Conservation (phyloP, 2,888 invertebrate species). For the Andrena fulva region DNA sequence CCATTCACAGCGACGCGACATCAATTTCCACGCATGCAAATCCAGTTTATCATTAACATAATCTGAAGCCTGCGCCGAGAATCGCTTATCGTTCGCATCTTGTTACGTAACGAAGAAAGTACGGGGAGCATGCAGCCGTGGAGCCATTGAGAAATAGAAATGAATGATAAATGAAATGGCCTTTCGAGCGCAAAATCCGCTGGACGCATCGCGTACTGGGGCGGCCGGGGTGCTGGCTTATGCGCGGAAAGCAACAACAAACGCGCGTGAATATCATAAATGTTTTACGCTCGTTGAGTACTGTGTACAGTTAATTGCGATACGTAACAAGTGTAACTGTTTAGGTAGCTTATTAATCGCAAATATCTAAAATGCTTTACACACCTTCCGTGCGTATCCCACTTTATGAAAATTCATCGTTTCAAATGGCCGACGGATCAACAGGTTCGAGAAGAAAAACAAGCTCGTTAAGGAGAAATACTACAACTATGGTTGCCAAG, state of each 20-base stretch:
- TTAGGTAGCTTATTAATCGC: neutral
- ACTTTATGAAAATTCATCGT: no score
- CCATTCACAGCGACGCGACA: conserved; percentile 37
- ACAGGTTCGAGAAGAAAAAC: no score
- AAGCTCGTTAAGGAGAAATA: no score
- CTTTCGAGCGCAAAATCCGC: neutral
- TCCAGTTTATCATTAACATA: conserved; percentile 50
- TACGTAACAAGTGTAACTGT: neutral
- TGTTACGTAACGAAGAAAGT: conserved; percentile 28
- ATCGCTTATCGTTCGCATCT: conserved; percentile 4
- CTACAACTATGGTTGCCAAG: no score
- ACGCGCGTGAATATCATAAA: neutral
- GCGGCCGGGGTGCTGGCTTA: neutral
- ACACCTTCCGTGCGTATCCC: neutral
- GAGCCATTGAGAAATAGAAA: neutral
- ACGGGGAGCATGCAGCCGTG: neutral
- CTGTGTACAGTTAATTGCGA: conserved; percentile 14
- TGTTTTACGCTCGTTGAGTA: conserved; percentile 6
- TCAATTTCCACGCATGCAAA: conserved; percentile 56
- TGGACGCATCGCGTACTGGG: neutral
- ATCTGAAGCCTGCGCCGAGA: conserved; percentile 11
- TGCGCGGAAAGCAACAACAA: conserved; percentile 2
- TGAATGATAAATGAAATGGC: conserved; percentile 7
- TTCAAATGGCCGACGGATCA: no score
- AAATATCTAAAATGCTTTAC: neutral